These are phyloP conservation scores for Phenganax stokvisi DNA, from an alignment of 92 coral and sea anemone genomes.

Conservation along the genomic window DNA sequence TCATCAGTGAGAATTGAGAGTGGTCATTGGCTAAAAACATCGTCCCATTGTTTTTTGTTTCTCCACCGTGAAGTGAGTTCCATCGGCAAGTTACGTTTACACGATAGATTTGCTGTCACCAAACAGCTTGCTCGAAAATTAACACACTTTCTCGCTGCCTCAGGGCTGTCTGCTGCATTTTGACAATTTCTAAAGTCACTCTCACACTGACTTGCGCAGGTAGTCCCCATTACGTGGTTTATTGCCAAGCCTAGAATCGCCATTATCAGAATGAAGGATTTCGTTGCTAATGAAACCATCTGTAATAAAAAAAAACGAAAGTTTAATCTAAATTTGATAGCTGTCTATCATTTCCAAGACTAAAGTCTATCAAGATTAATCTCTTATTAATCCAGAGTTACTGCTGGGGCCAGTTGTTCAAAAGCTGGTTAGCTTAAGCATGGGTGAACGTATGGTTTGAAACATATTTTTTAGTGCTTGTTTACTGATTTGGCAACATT, in stretches of 20 bases:
- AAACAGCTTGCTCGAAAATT: background rate
- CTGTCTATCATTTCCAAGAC: background rate
- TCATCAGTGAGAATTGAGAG: background rate
- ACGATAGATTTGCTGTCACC: no score
- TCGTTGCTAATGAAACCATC: background rate
- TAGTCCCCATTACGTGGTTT: background rate
- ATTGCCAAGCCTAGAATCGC: background rate
- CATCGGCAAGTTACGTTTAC: background rate
- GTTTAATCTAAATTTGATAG: background rate
- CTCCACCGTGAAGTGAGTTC: background rate
- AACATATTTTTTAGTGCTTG: no score
- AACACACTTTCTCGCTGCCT: background rate
- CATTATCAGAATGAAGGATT: background rate
- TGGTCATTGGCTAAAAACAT: background rate
- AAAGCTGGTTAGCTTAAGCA: no score
- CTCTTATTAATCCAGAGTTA: no score
- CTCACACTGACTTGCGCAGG: background rate
- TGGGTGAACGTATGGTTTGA: no score
- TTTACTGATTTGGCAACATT: no score
- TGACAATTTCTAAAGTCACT: background rate
- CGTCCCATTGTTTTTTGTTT: background rate
- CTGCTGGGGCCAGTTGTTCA: no score
- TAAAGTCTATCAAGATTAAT: background rate
- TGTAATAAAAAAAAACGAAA: background rate
- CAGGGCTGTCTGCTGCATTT: background rate